Base-by-base conservation (phyloP, 1,140 invertebrate species). In the Rhagoletis zephyria region DNA sequence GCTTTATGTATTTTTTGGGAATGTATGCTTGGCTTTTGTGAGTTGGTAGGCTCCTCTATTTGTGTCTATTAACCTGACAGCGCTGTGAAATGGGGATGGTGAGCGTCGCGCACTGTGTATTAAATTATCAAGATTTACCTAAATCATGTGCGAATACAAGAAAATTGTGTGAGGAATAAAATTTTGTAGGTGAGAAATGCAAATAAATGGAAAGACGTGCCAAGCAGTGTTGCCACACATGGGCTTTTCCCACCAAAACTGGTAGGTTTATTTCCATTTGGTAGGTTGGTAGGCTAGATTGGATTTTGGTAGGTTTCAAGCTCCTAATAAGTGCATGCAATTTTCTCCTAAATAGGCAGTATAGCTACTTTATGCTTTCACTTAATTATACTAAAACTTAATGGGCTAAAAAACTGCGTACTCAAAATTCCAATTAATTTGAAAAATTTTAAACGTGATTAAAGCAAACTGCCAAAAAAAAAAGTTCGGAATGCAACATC, bases 121-220 rank as follows among this genome's bases (percentile, higher is more conserved):
- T 87, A 87, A 87, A 87, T 87, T 87, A 87, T 87, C 87, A 63
- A 87, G 87, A 87, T 87, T 87, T 85, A 85, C 74, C 74, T 59
- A 87, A 87, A 87, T 87, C 77, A 87, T 87, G 81, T 85, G 59
- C 19, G 81, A 85, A 85, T 59, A 60, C n/a, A 85, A 10, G 81
- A 85, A 85, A 85, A 85, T 85, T 74, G 67, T 30, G 30, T 12
- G 42, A 45, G 16, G 67, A 74, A 74, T 5, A 14, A 30, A 12
- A 67, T 67, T 30, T 30, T 30, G 30, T 30, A 30, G 30, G 30
- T 74, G 67, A 74, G 67, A 74, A 74, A 74, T 74, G 67, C 67
- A 74, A 74, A 74, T 45, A 74, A 74, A 74, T 74, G 67, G 42
- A 74, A 74, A 48, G 67, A 74, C 42, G 67, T 74, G 67, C 45